These are phyloP conservation scores for Anguilla japonica DNA, from an alignment of 2,113 vertebrate genomes.

Conservation along the genomic window DNA sequence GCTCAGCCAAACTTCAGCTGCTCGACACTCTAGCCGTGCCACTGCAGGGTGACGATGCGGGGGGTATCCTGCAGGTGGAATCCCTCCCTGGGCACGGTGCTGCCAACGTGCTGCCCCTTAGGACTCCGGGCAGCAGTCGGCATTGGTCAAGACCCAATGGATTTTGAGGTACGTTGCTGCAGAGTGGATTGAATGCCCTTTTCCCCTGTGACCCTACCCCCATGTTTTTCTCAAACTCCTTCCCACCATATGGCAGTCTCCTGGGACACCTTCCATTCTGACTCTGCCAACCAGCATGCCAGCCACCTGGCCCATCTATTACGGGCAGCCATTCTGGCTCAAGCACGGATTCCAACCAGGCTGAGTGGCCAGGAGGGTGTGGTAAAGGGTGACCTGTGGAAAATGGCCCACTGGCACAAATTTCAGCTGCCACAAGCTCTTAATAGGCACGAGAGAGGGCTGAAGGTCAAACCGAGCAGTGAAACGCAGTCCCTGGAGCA, in stretches of 20 bases:
- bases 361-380: background rate
- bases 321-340: conserved; percentile 13
- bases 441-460: background rate
- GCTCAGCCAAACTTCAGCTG: no score
- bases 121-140: no score
- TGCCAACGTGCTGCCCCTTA: no score
- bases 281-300: background rate
- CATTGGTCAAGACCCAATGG: no score
- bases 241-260: conserved; percentile 7
- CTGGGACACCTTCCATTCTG: conserved; percentile 1
- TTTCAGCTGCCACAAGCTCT: background rate
- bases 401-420: background rate
- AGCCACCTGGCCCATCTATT: background rate
- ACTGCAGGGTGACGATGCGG: no score
- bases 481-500: background rate
- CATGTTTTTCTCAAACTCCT: background rate
- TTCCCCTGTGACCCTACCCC: background rate
- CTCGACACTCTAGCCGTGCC: no score
- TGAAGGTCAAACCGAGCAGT: no score
- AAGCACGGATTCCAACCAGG: no score
- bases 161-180: no score
- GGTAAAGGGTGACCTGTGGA: background rate
- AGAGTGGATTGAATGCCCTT: background rate
- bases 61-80: no score
- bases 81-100: no score